Conservation (phyloP, 2,888 invertebrate genomes). For the Trissoscelio sp. region DNA sequence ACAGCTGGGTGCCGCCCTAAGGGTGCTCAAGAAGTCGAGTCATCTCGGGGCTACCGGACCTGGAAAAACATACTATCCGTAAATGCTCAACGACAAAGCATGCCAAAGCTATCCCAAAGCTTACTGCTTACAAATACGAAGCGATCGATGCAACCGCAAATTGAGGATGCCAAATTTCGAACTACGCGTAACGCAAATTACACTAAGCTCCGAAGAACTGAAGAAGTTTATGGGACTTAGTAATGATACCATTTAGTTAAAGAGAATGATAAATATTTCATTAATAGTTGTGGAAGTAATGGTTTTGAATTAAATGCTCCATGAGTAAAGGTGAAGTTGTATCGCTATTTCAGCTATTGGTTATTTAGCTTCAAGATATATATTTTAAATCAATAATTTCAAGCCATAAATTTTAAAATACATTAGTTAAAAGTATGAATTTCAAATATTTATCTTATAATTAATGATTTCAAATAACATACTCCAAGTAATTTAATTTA, state of each 20-base stretch:
- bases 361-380: background rate
- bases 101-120: conserved; percentile 35
- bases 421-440: too few species aligned
- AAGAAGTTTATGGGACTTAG: conserved; percentile 21
- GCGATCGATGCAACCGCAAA: conserved; percentile 52
- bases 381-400: too few species aligned
- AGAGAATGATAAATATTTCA: conserved; percentile 14
- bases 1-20: conserved; percentile 75
- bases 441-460: too few species aligned
- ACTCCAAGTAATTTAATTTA: too few species aligned
- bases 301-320: background rate
- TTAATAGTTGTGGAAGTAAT: background rate
- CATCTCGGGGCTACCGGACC: conserved; percentile 57
- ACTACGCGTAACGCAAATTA: conserved; percentile 34
- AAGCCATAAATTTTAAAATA: too few species aligned
- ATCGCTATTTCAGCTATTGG: background rate
- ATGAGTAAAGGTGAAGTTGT: background rate
- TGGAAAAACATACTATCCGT: conserved; percentile 35
- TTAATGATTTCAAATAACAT: too few species aligned
- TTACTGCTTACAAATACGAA: conserved; percentile 40
- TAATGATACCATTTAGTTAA: conserved; percentile 17
- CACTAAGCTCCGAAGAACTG: conserved; percentile 28
- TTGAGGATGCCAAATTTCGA: conserved; percentile 48
- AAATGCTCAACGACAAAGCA: conserved; percentile 57
- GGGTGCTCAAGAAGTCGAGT: conserved; percentile 73